Conservation (phyloP, 2,888 invertebrate genomes). For the Zaprionus lineosus region DNA sequence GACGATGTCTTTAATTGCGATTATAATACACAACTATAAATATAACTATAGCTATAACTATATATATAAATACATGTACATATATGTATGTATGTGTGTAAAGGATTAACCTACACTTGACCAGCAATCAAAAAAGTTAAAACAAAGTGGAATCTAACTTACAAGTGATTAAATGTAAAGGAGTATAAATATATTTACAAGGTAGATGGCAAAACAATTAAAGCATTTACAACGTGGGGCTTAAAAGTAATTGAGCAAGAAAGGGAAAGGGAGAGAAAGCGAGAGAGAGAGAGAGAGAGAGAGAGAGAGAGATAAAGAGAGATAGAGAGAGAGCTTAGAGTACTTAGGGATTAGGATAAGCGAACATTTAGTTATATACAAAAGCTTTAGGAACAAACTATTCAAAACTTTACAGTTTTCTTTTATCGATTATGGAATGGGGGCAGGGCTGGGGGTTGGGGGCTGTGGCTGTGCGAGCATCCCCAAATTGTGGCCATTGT, state of each 20-base stretch:
- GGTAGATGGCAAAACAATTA: constrained; percentile 16
- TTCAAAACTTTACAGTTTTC: constrained; percentile 62
- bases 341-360: constrained; percentile 19
- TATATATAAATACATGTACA: background rate
- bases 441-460: background rate
- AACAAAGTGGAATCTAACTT: constrained; percentile 36
- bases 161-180: constrained; percentile 20
- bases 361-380: constrained; percentile 53
- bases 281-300: constrained; percentile 44
- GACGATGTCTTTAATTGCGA: too few species aligned
- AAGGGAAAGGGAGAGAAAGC: constrained; percentile 56
- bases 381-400: constrained; percentile 72
- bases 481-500: constrained; percentile 34
- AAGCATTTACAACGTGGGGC: constrained; percentile 25
- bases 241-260: constrained; percentile 68
- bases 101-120: constrained; percentile 57
- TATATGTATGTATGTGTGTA: background rate
- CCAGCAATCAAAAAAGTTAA: constrained; percentile 65
- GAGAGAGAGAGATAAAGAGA: constrained; percentile 30
- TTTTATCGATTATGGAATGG: constrained; percentile 43
- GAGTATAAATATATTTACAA: constrained; percentile 48
- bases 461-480: background rate
- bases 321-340: background rate
- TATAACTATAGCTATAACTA: too few species aligned
- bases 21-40: too few species aligned